Evolutionary conservation across 2,113 vertebrate species (phyloP).

Genomic region (Pristiophorus japonicus): DNA sequence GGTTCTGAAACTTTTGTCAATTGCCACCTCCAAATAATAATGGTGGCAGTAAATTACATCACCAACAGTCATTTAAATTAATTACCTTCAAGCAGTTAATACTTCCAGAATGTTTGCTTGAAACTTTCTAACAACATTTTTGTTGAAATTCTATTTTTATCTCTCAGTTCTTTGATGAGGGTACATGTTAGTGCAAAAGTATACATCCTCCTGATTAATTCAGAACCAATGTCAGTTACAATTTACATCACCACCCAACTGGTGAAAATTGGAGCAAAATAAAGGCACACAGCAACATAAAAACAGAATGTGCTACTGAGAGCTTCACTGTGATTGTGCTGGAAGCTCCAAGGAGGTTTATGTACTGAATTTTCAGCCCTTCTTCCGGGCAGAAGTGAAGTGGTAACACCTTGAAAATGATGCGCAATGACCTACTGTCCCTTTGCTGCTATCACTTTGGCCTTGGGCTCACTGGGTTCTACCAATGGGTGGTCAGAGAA

Average conservation of each 20-base stretch:
- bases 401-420: neutral
- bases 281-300: neutral
- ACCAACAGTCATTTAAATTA: neutral
- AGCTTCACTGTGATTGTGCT: neutral
- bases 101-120: neutral
- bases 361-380: neutral
- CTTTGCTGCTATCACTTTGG: neutral
- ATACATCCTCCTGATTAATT: neutral
- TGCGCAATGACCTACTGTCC: neutral
- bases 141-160: neutral
- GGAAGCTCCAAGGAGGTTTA: neutral
- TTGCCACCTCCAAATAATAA: neutral
- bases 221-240: neutral
- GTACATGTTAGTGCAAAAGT: neutral
- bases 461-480: too few species aligned
- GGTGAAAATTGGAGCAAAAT: neutral
- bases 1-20: neutral
- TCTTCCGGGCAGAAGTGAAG: too few species aligned
- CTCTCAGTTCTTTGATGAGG: neutral
- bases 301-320: neutral
- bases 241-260: neutral
- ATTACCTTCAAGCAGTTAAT: neutral
- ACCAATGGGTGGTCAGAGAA: too few species aligned
- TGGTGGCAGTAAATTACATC: neutral
- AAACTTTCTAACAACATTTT: neutral